Evolutionary conservation across 2,888 invertebrate species (phyloP).

Genomic region (Apeira syringaria): DNA sequence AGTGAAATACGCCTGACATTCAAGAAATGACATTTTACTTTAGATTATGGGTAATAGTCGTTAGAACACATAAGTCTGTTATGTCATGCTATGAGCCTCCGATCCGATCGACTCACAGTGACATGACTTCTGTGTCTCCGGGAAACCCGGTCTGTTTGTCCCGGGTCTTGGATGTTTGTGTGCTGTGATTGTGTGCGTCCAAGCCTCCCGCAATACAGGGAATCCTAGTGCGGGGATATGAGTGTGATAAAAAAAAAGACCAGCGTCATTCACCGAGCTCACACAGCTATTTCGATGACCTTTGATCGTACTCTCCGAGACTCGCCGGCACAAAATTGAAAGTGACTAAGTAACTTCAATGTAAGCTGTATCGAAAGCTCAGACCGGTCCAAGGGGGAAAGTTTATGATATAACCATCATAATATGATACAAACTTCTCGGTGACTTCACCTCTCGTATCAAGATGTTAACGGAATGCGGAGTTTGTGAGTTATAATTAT

Average conservation of each 20-base stretch:
- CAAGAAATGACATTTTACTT: constrained; percentile 7
- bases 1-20: constrained; percentile 13
- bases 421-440: constrained; percentile 17
- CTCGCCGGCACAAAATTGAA: constrained; percentile 19
- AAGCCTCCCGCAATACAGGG: too few species aligned
- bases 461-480: constrained; percentile 23
- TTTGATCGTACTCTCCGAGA: constrained; percentile 4
- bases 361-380: not conserved
- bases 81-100: too few species aligned
- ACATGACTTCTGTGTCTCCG: too few species aligned
- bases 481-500: constrained; percentile 11
- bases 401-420: constrained; percentile 19
- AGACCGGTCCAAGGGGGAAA: constrained; percentile 12
- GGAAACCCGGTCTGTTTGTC: too few species aligned
- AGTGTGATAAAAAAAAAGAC: too few species aligned
- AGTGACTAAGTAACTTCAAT: constrained; percentile 1
- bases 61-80: not conserved
- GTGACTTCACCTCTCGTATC: constrained; percentile 24
- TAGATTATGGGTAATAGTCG: not conserved
- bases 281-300: constrained; percentile 12
- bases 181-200: too few species aligned
- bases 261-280: constrained; percentile 17
- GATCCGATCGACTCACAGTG: too few species aligned
- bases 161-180: too few species aligned
- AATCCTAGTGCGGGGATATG: too few species aligned